Conservation (phyloP, 1,140 invertebrate genomes). For the Drosophila fuyamai region DNA sequence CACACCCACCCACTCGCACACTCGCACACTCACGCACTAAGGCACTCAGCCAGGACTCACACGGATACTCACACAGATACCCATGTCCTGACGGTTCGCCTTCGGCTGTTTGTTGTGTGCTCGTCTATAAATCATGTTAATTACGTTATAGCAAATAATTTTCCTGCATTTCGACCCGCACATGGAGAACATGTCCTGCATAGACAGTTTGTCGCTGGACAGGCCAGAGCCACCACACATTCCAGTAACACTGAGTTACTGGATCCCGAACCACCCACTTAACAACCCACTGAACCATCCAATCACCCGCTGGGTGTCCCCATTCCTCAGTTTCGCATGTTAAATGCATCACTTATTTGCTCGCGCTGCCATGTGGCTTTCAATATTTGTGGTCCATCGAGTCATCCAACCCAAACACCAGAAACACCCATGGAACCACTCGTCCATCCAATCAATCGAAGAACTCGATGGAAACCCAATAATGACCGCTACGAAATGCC, state of each 20-base stretch:
- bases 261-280: constrained; percentile 3
- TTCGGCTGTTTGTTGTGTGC: constrained; percentile 75
- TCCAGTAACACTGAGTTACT: not conserved
- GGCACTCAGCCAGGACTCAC: too few relatives aligned
- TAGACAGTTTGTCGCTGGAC: constrained; percentile 43
- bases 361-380: constrained; percentile 51
- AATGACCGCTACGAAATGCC: constrained; percentile 17
- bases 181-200: constrained; percentile 33
- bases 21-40: constrained; percentile 7
- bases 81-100: constrained; percentile 42
- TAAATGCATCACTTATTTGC: constrained; percentile 76
- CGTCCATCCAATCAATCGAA: constrained; percentile 3
- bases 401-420: constrained; percentile 7
- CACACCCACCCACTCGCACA: constrained; percentile 7
- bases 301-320: not conserved
- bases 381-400: constrained; percentile 62
- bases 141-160: constrained; percentile 83
- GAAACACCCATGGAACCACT: not conserved
- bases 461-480: constrained; percentile 8
- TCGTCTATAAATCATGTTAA: constrained; percentile 83
- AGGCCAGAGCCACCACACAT: not conserved
- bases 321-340: constrained; percentile 41
- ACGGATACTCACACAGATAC: too few relatives aligned
- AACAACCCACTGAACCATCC: not conserved
- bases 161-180: constrained; percentile 60